Evolutionary conservation across 2,888 invertebrate species (phyloP).

Genomic region (Cheilosia vulpina): DNA sequence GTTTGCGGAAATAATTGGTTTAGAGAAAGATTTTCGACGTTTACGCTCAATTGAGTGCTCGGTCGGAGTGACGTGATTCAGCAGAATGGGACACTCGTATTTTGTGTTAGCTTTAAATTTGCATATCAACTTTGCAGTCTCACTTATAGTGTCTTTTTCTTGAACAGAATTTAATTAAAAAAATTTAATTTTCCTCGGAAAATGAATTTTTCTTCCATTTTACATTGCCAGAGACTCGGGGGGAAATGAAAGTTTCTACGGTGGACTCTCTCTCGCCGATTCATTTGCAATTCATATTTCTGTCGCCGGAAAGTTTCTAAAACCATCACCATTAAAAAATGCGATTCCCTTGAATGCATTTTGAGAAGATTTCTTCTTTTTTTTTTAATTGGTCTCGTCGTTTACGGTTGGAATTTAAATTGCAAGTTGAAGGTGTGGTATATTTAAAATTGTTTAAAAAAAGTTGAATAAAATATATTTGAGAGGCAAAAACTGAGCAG

Average conservation of each 20-base stretch:
- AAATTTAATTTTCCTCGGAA: background rate
- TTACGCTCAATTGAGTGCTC: constrained; percentile 26
- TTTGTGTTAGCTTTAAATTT: too few species aligned
- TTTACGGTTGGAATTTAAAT: background rate
- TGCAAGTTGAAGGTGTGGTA: too few species aligned
- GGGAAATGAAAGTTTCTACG: background rate
- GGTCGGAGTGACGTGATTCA: background rate
- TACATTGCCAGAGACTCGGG: background rate
- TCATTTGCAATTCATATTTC: constrained; percentile 55
- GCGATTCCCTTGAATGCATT: constrained; percentile 28
- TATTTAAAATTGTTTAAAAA: too few species aligned
- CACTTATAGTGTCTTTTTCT: background rate
- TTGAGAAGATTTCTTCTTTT: background rate
- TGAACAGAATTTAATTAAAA: constrained; percentile 1
- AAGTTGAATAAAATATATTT: too few species aligned
- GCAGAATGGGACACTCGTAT: too few species aligned
- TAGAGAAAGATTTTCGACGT: background rate
- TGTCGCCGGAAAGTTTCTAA: constrained; percentile 21
- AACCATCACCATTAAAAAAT: constrained; percentile 10
- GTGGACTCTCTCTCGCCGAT: background rate
- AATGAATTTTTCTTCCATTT: background rate
- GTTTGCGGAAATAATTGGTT: constrained; percentile 38
- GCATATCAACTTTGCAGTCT: too few species aligned
- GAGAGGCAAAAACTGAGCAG: too few species aligned
- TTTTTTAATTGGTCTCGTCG: background rate